A percentile compares a stretch with the other conserved stretches of the same genome.
Evolutionary conservation across 2,113 vertebrate species (phyloP).

Genomic region (Ammodytes dubius): DNA sequence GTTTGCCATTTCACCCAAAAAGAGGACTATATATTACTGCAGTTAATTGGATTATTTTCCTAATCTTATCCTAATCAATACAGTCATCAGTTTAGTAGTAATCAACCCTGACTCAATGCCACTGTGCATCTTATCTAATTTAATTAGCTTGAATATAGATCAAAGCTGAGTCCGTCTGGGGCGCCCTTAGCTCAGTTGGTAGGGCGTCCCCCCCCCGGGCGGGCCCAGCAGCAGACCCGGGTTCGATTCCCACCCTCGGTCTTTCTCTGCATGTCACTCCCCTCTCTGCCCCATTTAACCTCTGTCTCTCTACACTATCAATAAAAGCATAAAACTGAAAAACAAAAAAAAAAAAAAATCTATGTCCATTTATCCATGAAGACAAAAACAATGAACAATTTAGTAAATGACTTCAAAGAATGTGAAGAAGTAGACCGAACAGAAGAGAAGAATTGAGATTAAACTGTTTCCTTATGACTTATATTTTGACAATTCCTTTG

Average conservation of each 20-base stretch:
- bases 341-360: too few relatives aligned
- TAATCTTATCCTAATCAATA: slow-evolving; percentile 47
- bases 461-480: background rate
- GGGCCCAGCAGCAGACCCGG: too few relatives aligned
- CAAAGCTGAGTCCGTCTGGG: too few relatives aligned
- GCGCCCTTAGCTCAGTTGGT: too few relatives aligned
- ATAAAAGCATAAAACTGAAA: too few relatives aligned
- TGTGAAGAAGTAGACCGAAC: background rate
- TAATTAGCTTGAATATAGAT: background rate
- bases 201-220: too few relatives aligned
- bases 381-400: background rate
- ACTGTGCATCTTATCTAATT: slow-evolving; percentile 7
- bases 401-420: background rate
- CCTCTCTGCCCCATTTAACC: too few relatives aligned
- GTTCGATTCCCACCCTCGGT: too few relatives aligned
- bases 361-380: background rate
- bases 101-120: slow-evolving; percentile 1
- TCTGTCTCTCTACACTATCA: too few relatives aligned
- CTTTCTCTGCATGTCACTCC: too few relatives aligned
- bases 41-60: slow-evolving; percentile 41
- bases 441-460: background rate
- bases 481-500: background rate
- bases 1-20: slow-evolving; percentile 32
- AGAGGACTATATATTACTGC: slow-evolving; percentile 47
- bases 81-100: slow-evolving; percentile 18